Base-by-base conservation (phyloP, 2,888 invertebrate genomes). In the Melieria omissa region DNA sequence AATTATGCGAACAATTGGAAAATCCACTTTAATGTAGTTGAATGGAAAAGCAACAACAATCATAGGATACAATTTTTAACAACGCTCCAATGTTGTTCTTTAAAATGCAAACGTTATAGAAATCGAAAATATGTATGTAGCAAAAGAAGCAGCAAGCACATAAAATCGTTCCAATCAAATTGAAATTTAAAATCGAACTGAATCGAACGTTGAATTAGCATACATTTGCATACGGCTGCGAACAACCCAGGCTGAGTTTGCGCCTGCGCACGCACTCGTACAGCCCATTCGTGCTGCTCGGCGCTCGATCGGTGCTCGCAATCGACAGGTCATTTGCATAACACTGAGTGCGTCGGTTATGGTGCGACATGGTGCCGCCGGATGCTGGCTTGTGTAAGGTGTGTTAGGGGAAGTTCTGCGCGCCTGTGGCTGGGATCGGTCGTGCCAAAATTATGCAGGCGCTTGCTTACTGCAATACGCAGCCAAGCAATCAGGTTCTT, bases 251-350 rank as follows among this genome's bases (percentile, higher is more conserved):
- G 0, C 29, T 14, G 47, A 46, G 12, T 9, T 14, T 6, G 46
- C 5, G 60, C 42, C 58, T 10, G 49, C 42, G 29, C 42, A 52
- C 44, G 60, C 10, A 16, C 60, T 5, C n/a, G 44, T 9, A 46
- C n/a, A 8, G 5, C 14, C 29, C 4, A 4, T 12, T 9, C 12
- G 67, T 68, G 72, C 72, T 75, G 71, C 75, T 73, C 73, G 74
- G 75, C 74, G 78, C 75, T 74, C 65, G 72, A 74, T 65, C 70
- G 64, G 44, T 47, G 42, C 46, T 41, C 44, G 47, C 68, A 46
- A 54, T 73, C 76, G 73, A 76, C 84, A 84, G 85, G 85, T 84
- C 78, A 84, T 84, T 84, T 80, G 85, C 84, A 84, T 84, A 84
- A 85, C 84, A 85, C 81, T 79, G 77, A 68, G 79, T 80, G 69